Evolutionary conservation across 1,140 invertebrate species (phyloP).

Genomic region (Andricus grossulariae): DNA sequence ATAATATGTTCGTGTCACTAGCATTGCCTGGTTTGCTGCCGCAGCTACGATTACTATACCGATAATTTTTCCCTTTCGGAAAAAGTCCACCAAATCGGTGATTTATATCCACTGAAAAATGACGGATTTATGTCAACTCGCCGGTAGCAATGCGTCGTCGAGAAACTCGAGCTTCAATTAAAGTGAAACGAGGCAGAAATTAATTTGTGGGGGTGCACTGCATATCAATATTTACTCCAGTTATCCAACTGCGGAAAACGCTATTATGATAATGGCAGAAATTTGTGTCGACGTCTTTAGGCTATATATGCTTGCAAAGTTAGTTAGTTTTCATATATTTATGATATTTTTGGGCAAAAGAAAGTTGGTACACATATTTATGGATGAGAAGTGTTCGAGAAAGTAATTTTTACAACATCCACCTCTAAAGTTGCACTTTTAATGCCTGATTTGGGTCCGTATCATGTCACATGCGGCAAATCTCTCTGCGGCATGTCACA

Average conservation of each 20-base stretch:
- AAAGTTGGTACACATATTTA: too few species aligned
- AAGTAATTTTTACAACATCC: too few species aligned
- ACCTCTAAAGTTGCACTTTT: too few species aligned
- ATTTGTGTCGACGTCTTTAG: neutral
- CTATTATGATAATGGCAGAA: neutral
- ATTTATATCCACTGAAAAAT: conserved; percentile 47
- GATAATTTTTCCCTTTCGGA: conserved; percentile 48
- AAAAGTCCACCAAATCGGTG: conserved; percentile 53
- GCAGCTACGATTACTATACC: conserved; percentile 37
- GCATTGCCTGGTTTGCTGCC: conserved; percentile 48
- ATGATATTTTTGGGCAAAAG: too few species aligned
- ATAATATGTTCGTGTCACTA: conserved; percentile 71
- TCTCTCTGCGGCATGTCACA: too few species aligned
- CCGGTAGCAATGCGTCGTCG: conserved; percentile 11
- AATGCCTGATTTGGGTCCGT: too few species aligned
- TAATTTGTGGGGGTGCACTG: conserved; percentile 14
- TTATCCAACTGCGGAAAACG: neutral
- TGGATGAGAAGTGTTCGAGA: too few species aligned
- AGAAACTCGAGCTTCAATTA: conserved; percentile 16
- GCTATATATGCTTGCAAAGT: neutral
- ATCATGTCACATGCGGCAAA: too few species aligned
- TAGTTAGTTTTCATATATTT: too few species aligned
- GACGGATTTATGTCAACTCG: conserved; percentile 27
- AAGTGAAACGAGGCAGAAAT: conserved; percentile 15
- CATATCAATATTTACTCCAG: neutral